Evolutionary conservation across 92 coral and sea anemone genomes (phyloP), one percentile per base, ranked within the genome.

Genomic region (Ricordea florida): DNA sequence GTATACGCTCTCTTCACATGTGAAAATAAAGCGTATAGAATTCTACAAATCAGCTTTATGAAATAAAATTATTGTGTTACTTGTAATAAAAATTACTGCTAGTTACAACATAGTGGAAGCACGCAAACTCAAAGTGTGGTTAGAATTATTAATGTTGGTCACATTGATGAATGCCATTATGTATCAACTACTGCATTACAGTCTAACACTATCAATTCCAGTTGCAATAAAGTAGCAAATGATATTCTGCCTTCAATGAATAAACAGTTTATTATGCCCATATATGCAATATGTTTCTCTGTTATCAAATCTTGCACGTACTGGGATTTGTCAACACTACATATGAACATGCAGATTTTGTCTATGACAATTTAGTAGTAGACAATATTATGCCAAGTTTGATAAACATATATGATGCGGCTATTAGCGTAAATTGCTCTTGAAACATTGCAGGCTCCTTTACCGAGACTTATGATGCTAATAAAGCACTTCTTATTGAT

Each of bases 221-320:
- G 41, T 57, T 58, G 29, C 41, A 74, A 20, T 57, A 21, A 56
- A 41, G 55, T 27, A 72, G 57, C 68, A 14, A 72, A 14, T 74
- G 29, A 59, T 59, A 58, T 35, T 74, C 70, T 20, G 16, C 57
- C 36, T 15, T 68, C 59, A 42, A 45, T n/a, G 21, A 57, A 57
- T 42, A 71, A 80, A 27, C 76, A 72, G 14, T 70, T 58, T 58
- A 58, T 57, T 70, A 32, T 80, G 53, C 61, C 52, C 71, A 36
- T 80, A 50, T 79, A 68, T 57, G 72, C 79, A 44, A 50, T 80
- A 13, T 60, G 73, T 70, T 80, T 80, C 86, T 69, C 86, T 34
- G 30, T 48, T n/a, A 68, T 79, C 47, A 79, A 79, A 56, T 41
- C 61, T 37, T 72, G 86, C 38, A 80, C 68, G 58, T 80, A 58